Evolutionary conservation across 30 jellyfish, hydroid and myxozoan species (phyloP), one percentile per base, ranked within the genome.

Genomic region (Nemopilema nomurai): DNA sequence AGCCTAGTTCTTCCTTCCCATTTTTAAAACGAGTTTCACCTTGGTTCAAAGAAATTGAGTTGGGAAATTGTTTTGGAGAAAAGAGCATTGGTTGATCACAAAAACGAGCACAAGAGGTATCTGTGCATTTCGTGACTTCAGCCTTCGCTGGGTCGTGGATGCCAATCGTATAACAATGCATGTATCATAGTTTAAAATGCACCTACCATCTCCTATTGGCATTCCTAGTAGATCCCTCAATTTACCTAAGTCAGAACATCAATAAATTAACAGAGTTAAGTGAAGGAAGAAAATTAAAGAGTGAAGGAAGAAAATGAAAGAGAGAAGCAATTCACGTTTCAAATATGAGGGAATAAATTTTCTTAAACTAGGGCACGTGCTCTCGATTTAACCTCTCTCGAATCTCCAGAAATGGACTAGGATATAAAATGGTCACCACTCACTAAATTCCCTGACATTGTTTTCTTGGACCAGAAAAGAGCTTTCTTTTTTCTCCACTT

Each of bases 201-300:
- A 49, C 90, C 75, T 90, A 90, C 97, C 97, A 82, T 90, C 90
- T 74, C 97, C 97, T 30, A 81, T 74, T 21, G 97, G 97, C 79
- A 21, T 50, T 65, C 97, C 97, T n/a, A 90, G 85, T 16, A 90
- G 83, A 16, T 81, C 89, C 50, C 77, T 72, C 63, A 90, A 68
- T 17, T 31, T 71, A 7, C 77, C 97, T 90, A 28, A 24, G 80
- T 77, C 16, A 23, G 26, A 25, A 28, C 6, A 23, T 9, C 30
- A 17, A 4, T 7, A 0, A 22, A 23, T 1, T 23, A 17, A 41
- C 57, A 41, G 57, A 41, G 57, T 41, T 3, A 41, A 41, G 57
- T 41, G 6, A 13, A n/a, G n/a, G n/a, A n/a, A n/a, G n/a, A n/a
- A n/a, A 41, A 41, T 41, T 41, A 41, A 13, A 41, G 57, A 13